A percentile compares a stretch with the other conserved stretches of the same genome.
Conservation (phyloP, 1,140 invertebrate genomes). For the Drosophila cardini region DNA sequence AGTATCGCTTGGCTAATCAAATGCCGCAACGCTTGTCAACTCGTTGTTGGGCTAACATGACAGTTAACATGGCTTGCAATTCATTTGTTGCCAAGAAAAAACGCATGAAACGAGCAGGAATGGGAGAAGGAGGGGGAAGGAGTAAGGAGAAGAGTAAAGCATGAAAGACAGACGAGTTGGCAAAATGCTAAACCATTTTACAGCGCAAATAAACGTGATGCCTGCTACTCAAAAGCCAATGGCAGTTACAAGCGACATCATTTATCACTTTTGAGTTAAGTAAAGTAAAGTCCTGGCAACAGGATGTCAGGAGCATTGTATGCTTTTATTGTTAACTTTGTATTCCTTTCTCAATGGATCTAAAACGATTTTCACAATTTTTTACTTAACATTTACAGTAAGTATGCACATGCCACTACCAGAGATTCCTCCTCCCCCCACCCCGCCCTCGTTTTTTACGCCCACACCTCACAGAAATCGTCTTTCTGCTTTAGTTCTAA, state of each 20-base stretch:
- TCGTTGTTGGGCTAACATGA: slow-evolving; percentile 73
- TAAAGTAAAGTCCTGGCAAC: slow-evolving; percentile 40
- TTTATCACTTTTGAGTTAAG: slow-evolving; percentile 71
- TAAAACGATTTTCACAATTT: slow-evolving; percentile 72
- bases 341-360: slow-evolving; percentile 61
- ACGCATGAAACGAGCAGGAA: not conserved
- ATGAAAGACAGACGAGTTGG: slow-evolving; percentile 36
- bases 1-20: slow-evolving; percentile 54
- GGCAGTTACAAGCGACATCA: slow-evolving; percentile 71
- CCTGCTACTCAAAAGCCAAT: slow-evolving; percentile 70
- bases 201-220: slow-evolving; percentile 73
- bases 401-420: slow-evolving; percentile 42
- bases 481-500: slow-evolving; percentile 55
- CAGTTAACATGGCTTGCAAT: slow-evolving; percentile 79
- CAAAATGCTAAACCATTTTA: slow-evolving; percentile 76
- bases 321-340: slow-evolving; percentile 60
- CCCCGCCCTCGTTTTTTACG: too few relatives aligned
- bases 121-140: slow-evolving; percentile 13
- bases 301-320: slow-evolving; percentile 60
- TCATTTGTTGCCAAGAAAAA: slow-evolving; percentile 51
- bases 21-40: slow-evolving; percentile 65
- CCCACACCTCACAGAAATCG: not conserved
- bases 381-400: slow-evolving; percentile 28
- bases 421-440: slow-evolving; percentile 14
- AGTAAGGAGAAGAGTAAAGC: not conserved